These are phyloP conservation scores for Larimichthys polyactis DNA, from an alignment of 2,113 vertebrate species.

Conservation along the genomic window DNA sequence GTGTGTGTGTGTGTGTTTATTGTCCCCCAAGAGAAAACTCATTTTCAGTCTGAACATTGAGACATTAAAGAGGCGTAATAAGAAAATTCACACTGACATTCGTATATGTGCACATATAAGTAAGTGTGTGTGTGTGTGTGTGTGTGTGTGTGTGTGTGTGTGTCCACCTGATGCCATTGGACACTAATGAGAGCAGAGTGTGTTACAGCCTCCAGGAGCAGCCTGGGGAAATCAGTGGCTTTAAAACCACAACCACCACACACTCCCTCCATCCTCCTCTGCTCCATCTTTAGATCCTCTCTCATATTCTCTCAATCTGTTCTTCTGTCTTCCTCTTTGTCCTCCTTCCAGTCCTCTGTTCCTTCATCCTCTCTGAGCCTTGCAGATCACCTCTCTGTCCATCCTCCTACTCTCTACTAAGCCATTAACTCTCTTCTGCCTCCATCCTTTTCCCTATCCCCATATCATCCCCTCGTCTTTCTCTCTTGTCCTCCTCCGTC, in stretches of 20 bases:
- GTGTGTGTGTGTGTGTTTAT: background rate
- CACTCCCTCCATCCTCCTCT: background rate
- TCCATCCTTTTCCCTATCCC: background rate
- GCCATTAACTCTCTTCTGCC: background rate
- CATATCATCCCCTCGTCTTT: background rate
- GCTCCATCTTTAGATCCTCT: background rate
- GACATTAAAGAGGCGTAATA: conserved; percentile 14
- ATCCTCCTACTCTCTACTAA: background rate
- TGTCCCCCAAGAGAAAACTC: conserved; percentile 15
- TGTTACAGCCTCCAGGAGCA: conserved; percentile 36
- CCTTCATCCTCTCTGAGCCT: background rate
- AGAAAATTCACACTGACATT: conserved; percentile 3
- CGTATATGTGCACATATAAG: background rate
- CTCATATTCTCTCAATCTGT: background rate
- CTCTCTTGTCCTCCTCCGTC: too few relatives aligned
- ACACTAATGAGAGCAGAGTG: conserved; percentile 64
- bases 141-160: conserved; percentile 23
- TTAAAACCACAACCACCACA: conserved; percentile 19
- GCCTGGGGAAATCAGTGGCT: conserved; percentile 60
- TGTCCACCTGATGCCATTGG: conserved; percentile 25
- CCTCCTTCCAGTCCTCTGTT: background rate
- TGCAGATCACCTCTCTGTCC: background rate
- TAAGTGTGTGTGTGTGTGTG: conserved; percentile 20
- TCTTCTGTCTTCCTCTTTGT: background rate
- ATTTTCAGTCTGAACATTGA: conserved; percentile 12